Base-by-base conservation (phyloP, 1,140 invertebrate species). In the Laupala kohalensis region DNA sequence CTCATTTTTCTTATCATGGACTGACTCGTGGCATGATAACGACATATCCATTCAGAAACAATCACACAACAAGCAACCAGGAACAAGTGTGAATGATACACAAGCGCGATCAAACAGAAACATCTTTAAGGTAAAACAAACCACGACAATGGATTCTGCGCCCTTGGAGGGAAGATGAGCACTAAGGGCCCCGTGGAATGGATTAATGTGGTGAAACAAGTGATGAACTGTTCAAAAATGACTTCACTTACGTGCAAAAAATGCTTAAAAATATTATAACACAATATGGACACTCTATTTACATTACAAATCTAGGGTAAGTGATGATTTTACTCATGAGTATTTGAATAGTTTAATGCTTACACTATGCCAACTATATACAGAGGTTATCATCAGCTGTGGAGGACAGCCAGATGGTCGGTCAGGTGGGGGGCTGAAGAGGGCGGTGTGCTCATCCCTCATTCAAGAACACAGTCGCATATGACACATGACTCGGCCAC, bases 241-340 rank as follows among this genome's bases (percentile, higher is more conserved):
- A 53, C 37, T 29, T 68, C 67, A 68, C 28, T 19, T 67, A 72
- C 29, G 71, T 72, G 71, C 66, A 71, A 72, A 71, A 53, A 72
- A 64, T 68, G 66, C 66, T 26, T 72, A 67, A 28, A 72, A 72
- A 68, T 72, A 68, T 72, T 72, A 72, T 28, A 69, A 72, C 66
- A 72, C 66, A 72, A 72, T 68, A 72, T 68, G 13, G 71, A 72
- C 71, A 72, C 67, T 68, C 71, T 72, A 72, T 72, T 28, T 72
- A 72, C 71, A 72, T 68, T 53, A 72, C 65, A 69, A 4, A 28
- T 72, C 71, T 72, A 72, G 27, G 37, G 69, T 23, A 68, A 68
- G 71, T 72, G 64, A 64, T 72, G 70, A 67, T 37, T 24, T 64
- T 71, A 26, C 67, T 70, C 24, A 72, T 68, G 71, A 70, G 63